Evolutionary conservation across 2,113 vertebrate genomes (phyloP).

Genomic region (human): GRCh38 chr4:136912001-136912500

Average conservation of each 20-base stretch:
- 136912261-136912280: not conserved
- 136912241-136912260: not conserved
- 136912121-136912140: not conserved
- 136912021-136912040: not conserved
- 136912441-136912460: not conserved
- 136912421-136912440: not conserved
- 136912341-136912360: not conserved
- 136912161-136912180: not conserved
- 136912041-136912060: not conserved
- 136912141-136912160: not conserved
- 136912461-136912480: fast-evolving
- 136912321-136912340: not conserved
- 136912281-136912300: not conserved
- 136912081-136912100: not conserved
- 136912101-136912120: not conserved
- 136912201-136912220: not conserved
- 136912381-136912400: not conserved
- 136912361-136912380: not conserved
- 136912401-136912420: not conserved
- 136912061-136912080: not conserved
- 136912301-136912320: not conserved
- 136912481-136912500: not conserved
- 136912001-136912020: not conserved
- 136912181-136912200: not conserved
- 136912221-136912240: not conserved